phyloP scores from a whole-genome alignment of 1,140 invertebrate genomes.

The Drosophila orena region DNA sequence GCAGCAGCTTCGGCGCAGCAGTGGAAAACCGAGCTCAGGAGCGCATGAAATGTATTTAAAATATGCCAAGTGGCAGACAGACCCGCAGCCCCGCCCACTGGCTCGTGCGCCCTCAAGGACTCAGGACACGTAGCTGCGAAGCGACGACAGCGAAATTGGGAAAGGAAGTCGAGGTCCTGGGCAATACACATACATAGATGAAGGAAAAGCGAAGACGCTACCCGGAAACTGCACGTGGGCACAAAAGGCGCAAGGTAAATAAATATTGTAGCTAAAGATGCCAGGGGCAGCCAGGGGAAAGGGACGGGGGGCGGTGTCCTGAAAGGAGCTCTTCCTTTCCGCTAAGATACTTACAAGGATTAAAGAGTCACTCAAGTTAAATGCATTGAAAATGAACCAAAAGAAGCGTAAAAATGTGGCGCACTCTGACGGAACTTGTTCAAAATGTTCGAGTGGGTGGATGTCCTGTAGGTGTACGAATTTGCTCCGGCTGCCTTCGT shows the following conservation, averaged over 20 bases:
- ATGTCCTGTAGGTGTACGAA: slow-evolving; percentile 39
- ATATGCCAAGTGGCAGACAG: slow-evolving; percentile 81
- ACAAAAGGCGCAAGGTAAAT: slow-evolving; percentile 84
- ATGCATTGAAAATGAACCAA: slow-evolving; percentile 84
- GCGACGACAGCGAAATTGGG: slow-evolving; percentile 65
- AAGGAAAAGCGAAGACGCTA: slow-evolving; percentile 28
- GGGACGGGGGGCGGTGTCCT: slow-evolving; percentile 3
- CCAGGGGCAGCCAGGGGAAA: slow-evolving; percentile 6
- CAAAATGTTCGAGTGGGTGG: slow-evolving; percentile 1
- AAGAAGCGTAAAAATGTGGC: slow-evolving; percentile 82
- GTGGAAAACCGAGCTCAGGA: slow-evolving; percentile 70
- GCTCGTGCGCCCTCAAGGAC: slow-evolving; percentile 5
- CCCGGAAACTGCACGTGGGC: slow-evolving; percentile 70
- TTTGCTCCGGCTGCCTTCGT: slow-evolving; percentile 20
- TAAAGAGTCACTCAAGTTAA: slow-evolving; percentile 85
- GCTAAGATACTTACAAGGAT: slow-evolving; percentile 83
- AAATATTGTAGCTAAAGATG: slow-evolving; percentile 74
- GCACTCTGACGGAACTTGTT: slow-evolving; percentile 70
- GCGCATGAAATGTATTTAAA: slow-evolving; percentile 84
- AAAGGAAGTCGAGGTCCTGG: slow-evolving; percentile 15
- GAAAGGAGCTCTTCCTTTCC: slow-evolving; percentile 23
- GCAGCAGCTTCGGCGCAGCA: slow-evolving; percentile 25
- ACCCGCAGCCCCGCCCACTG: slow-evolving; percentile 5
- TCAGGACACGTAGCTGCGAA: slow-evolving; percentile 58
- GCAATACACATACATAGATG: slow-evolving; percentile 22